A percentile compares a stretch with the other conserved stretches of the same genome.
Evolutionary conservation across 2,888 invertebrate genomes (phyloP).

Genomic region (Agrochola lychnidis): DNA sequence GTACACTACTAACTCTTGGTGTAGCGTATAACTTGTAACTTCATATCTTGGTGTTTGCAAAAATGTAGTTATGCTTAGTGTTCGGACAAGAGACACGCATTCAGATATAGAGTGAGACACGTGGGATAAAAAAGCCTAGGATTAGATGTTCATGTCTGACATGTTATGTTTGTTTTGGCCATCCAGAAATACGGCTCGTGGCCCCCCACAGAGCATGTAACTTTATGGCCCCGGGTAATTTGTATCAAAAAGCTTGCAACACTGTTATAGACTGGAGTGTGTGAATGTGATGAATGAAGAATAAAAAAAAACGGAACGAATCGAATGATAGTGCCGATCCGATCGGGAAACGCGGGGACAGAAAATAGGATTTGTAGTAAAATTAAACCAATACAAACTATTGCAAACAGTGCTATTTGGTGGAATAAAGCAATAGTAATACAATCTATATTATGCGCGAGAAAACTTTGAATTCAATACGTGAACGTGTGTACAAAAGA

Average conservation of each 20-base stretch:
- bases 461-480: slow-evolving; percentile 40
- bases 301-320: slow-evolving; percentile 43
- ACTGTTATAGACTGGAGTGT: slow-evolving; percentile 10
- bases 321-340: slow-evolving; percentile 47
- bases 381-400: slow-evolving; percentile 20
- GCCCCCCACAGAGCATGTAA: too few relatives aligned
- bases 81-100: not conserved
- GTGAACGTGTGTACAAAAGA: slow-evolving; percentile 57
- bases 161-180: not conserved
- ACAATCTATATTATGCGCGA: slow-evolving; percentile 47
- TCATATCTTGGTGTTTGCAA: not conserved
- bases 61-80: not conserved
- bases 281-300: slow-evolving; percentile 53
- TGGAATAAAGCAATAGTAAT: slow-evolving; percentile 28
- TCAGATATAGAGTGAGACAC: not conserved
- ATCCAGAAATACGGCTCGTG: not conserved
- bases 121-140: not conserved
- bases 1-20: not conserved
- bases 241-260: slow-evolving; percentile 32
- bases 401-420: slow-evolving; percentile 42
- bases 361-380: slow-evolving; percentile 28
- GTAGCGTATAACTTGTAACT: not conserved
- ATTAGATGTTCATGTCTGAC: too few relatives aligned
- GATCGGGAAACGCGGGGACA: slow-evolving; percentile 37
- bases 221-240: slow-evolving; percentile 4